Evolutionary conservation across 2,113 vertebrate species (phyloP).

Genomic region (Vulpes lagopus): DNA sequence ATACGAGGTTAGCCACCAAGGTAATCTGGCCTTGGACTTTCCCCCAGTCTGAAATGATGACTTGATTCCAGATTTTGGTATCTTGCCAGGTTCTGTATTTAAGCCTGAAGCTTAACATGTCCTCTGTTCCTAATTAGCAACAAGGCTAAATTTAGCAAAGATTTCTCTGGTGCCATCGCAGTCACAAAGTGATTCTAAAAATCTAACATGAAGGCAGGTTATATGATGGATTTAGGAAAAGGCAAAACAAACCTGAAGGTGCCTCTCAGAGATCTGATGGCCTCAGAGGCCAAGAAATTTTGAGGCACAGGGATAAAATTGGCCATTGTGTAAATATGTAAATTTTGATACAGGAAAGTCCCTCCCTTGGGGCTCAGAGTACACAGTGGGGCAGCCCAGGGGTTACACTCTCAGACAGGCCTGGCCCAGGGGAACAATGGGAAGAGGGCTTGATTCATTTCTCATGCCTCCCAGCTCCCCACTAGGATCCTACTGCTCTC

Average conservation of each 20-base stretch:
- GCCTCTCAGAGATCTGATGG: neutral
- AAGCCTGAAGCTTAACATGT: conserved; percentile 73
- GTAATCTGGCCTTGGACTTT: conserved; percentile 14
- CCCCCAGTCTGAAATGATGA: conserved; percentile 19
- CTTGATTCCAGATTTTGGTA: conserved; percentile 72
- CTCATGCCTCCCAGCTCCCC: neutral
- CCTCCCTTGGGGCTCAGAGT: neutral
- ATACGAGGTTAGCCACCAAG: neutral
- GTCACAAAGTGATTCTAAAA: conserved; percentile 58
- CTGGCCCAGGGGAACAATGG: neutral
- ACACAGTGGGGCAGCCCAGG: neutral
- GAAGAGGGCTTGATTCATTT: neutral
- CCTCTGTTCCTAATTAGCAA: conserved; percentile 81
- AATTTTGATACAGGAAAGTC: neutral
- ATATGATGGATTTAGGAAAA: conserved; percentile 61
- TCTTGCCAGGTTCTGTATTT: conserved; percentile 74
- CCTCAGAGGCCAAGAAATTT: neutral
- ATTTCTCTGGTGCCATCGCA: conserved; percentile 53
- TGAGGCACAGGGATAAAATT: conserved; percentile 33
- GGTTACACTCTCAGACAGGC: neutral
- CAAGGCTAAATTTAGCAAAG: conserved; percentile 80
- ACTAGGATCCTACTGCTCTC: neutral
- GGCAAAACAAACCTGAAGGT: conserved; percentile 52
- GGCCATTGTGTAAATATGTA: neutral
- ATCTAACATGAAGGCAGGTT: conserved; percentile 31